Evolutionary conservation across 2,888 invertebrate genomes (phyloP).

Genomic region (Apotomis capreana): DNA sequence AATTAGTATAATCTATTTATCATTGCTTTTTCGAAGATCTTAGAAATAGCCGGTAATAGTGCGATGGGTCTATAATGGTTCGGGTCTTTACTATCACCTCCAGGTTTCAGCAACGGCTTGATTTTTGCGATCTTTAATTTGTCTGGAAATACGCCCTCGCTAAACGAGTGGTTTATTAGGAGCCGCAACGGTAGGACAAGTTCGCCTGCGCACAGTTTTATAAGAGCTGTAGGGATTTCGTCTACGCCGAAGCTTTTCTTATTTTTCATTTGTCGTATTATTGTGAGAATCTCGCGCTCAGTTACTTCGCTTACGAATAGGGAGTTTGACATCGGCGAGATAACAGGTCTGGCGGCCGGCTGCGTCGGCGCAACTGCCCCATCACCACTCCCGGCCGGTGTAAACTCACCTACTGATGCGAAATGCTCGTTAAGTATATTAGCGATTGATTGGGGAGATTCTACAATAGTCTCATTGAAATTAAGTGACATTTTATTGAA

Average conservation of each 20-base stretch:
- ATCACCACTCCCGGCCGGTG: too few species aligned
- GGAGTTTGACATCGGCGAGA: not conserved
- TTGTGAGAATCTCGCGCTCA: not conserved
- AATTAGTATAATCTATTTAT: constrained; percentile 1
- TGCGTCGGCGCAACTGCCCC: not conserved
- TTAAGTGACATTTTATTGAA: not conserved
- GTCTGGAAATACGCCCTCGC: constrained; percentile 7
- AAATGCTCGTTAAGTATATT: not conserved
- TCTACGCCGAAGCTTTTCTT: constrained; percentile 16
- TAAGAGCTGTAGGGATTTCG: constrained; percentile 13
- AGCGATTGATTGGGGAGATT: not conserved
- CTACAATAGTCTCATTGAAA: not conserved
- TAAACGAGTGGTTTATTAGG: constrained; percentile 17
- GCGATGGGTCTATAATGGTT: constrained; percentile 11
- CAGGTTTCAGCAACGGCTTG: constrained; percentile 8
- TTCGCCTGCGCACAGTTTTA: not conserved
- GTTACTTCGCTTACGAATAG: not conserved
- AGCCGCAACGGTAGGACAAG: not conserved
- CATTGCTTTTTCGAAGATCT: constrained; percentile 19
- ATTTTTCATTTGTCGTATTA: not conserved
- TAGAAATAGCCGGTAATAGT: constrained; percentile 4
- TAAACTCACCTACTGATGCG: constrained; percentile 7
- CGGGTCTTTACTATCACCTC: not conserved
- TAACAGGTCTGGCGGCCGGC: not conserved
- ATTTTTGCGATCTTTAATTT: constrained; percentile 7